phyloP scores from a whole-genome alignment of 64 coral and sea anemone genomes.

The Porites australiensis region DNA sequence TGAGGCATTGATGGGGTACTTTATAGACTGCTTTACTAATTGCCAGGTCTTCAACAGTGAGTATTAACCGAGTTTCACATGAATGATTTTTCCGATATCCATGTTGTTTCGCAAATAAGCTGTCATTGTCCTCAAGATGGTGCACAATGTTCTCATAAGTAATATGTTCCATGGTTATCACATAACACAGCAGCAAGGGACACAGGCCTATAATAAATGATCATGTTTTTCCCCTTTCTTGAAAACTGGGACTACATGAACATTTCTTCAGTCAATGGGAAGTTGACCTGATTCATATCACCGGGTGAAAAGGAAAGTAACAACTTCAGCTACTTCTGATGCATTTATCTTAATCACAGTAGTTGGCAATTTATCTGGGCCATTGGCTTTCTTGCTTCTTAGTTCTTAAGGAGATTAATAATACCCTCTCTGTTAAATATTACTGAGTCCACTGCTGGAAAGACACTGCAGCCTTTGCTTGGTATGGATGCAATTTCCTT shows the following conservation, averaged over 20 bases:
- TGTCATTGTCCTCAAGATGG: constrained; percentile 72
- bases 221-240: constrained; percentile 66
- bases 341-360: constrained; percentile 58
- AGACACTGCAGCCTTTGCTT: background rate
- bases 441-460: constrained; percentile 36
- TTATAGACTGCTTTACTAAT: constrained; percentile 16
- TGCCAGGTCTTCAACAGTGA: constrained; percentile 51
- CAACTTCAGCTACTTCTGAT: constrained; percentile 60
- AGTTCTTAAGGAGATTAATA: constrained; percentile 50
- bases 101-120: constrained; percentile 52
- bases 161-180: constrained; percentile 63
- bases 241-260: constrained; percentile 52
- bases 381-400: constrained; percentile 64
- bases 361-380: constrained; percentile 62
- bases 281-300: constrained; percentile 65
- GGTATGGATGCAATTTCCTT: constrained; percentile 64
- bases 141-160: constrained; percentile 69
- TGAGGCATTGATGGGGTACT: constrained; percentile 1
- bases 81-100: constrained; percentile 63
- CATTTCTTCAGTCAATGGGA: constrained; percentile 59
- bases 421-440: constrained; percentile 68
- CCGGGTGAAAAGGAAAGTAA: constrained; percentile 68
- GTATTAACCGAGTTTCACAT: constrained; percentile 42
- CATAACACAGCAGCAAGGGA: constrained; percentile 35
- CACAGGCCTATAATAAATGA: constrained; percentile 52